phyloP scores from a whole-genome alignment of 2,888 invertebrate genomes.

The Carcina quercana region DNA sequence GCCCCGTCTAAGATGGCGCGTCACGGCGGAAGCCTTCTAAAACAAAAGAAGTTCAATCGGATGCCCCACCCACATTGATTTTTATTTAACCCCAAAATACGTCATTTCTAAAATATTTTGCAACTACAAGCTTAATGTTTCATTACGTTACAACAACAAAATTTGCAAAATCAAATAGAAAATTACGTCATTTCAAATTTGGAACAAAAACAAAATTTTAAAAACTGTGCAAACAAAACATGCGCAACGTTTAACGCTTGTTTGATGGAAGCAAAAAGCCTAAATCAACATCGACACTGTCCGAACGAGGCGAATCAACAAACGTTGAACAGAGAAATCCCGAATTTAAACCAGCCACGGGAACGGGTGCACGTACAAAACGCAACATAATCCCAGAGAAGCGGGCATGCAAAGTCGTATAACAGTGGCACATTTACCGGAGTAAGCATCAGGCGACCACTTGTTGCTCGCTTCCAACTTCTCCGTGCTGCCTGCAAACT shows the following conservation, averaged over 20 bases:
- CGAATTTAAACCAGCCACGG: slow-evolving; percentile 35
- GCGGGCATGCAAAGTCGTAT: slow-evolving; percentile 66
- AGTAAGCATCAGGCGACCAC: slow-evolving; percentile 64
- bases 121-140: too few relatives aligned
- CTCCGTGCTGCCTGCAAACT: slow-evolving; percentile 38
- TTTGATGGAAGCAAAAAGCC: too few relatives aligned
- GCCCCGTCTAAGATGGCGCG: slow-evolving; percentile 66
- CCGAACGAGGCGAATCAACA: slow-evolving; percentile 37
- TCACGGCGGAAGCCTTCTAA: slow-evolving; percentile 48
- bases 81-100: too few relatives aligned
- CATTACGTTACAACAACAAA: slow-evolving; percentile 14
- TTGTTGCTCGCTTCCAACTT: slow-evolving; percentile 63
- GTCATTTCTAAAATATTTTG: too few relatives aligned
- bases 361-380: slow-evolving; percentile 30
- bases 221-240: neutral
- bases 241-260: neutral
- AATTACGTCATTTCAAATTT: neutral
- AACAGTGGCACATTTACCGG: slow-evolving; percentile 67
- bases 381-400: slow-evolving; percentile 51
- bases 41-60: slow-evolving; percentile 57
- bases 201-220: neutral
- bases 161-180: slow-evolving; percentile 5
- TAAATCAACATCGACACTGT: slow-evolving; percentile 28
- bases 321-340: slow-evolving; percentile 36
- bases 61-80: slow-evolving; percentile 63